Base-by-base conservation (phyloP, 2,113 vertebrate genomes). In the Corythornis vintsioides region DNA sequence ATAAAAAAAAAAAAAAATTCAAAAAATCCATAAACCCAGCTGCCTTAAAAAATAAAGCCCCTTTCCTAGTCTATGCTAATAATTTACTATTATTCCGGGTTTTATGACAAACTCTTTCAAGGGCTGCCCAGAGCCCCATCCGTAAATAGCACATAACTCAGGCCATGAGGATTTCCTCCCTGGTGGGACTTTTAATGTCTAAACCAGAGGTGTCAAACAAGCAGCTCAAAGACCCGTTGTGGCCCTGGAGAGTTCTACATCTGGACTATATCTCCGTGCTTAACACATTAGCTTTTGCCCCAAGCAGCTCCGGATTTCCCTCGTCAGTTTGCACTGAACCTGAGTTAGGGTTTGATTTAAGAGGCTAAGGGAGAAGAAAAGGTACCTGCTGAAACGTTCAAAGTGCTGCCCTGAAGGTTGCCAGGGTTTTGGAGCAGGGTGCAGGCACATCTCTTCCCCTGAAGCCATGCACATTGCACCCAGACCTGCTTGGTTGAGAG, bases 271-370 rank as follows among this genome's bases (percentile, higher is more conserved):
- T 94, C 94, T 93, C 92, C 70, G 88, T 0, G 90, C 83, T 95
- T 88, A 88, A 42, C 94, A 81, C 96, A 24, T 94, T 94, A 96
- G 82, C 72, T 95, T 89, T 61, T 19, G 93, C 94, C 94, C 93
- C 90, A 48, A 95, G 96, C 96, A 78, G 94, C 94, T 95, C 96
- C 83, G 94, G 90, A 95, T 95, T 96, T 95, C 92, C 96, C 96
- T 91, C 76, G 47, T 86, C 93, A 20, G 82, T 55, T 82, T 60
- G 60, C 20, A 1, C 81, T 29, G 52, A 83, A 73, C 77, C 83
- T 0, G 85, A 65, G 52, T 20, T 20, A 4, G 88, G 88, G 12
- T 66, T 94, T 95, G 94, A 95, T 96, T 95, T 93, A 96, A 85
- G 94, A 81, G 90, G 63, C 73, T 31, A 5, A 15, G 88, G 79